phyloP scores from a whole-genome alignment of 2,113 vertebrate species.

The Cyphotilapia sp. region DNA sequence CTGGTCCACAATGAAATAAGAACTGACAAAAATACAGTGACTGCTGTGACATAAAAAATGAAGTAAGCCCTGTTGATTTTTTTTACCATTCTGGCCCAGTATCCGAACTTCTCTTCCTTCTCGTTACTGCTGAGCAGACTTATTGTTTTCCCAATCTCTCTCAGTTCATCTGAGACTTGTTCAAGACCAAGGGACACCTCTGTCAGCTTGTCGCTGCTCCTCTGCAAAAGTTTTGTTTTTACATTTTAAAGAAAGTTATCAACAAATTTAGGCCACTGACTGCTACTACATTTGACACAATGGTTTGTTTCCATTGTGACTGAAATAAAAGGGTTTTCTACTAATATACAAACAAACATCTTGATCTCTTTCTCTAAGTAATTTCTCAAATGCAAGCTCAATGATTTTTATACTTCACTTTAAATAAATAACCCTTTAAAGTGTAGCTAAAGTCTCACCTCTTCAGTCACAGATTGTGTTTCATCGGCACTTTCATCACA shows the following conservation, averaged over 20 bases:
- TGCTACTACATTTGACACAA: not conserved
- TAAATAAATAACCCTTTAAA: not conserved
- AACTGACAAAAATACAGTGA: not conserved
- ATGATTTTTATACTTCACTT: not conserved
- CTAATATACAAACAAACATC: not conserved
- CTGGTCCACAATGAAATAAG: fast-evolving
- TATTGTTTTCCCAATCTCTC: not conserved
- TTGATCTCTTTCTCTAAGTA: not conserved
- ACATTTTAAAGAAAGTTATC: not conserved
- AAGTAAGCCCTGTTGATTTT: not conserved
- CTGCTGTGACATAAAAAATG: not conserved
- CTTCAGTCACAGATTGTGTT: not conserved
- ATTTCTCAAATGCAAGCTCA: not conserved
- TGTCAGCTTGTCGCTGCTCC: not conserved
- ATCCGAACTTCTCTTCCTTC: not conserved
- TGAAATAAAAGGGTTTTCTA: not conserved
- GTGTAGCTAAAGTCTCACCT: not conserved
- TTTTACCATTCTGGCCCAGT: not conserved
- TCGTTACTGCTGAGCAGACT: not conserved
- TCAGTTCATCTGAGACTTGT: not conserved
- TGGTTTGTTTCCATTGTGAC: not conserved
- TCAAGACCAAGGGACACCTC: not conserved
- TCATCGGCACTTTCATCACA: not conserved
- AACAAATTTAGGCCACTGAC: not conserved
- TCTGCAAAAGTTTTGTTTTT: not conserved